Base-by-base conservation (phyloP, 1,140 invertebrate species). In the Drosophila pseudoananassae region DNA sequence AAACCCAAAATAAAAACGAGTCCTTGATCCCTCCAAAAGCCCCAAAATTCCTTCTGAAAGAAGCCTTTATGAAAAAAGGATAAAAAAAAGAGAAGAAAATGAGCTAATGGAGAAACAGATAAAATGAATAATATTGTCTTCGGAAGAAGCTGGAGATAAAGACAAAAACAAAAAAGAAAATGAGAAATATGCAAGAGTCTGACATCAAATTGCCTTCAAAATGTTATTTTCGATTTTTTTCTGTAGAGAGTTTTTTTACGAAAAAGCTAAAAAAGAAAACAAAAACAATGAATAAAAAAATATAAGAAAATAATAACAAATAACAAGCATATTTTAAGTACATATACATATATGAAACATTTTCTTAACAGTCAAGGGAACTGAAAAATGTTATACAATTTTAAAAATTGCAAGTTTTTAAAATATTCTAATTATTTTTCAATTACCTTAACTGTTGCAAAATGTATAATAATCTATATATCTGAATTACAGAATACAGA, bases 121-220 rank as follows among this genome's bases (percentile, higher is more conserved):
- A 47, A 63, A 70, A 54, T 15, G 17, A 20, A 20, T 20, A 20
- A 64, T 6, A 52, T 46, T 47, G 71, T 76, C 46, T 50, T 59
- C 57, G 45, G 14, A 50, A 8, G 5, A 43, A 23, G 2, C 15
- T 9, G 14, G 55, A 57, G 61, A 76, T 56, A 57, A 71, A 76
- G 50, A 57, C 27, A 51, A 68, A 46, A 25, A 51, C 47, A 47
- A 51, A 56, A 65, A 33, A 63, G 36, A 63, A 69, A 70, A 77
- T 66, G 66, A 55, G 49, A 57, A 31, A 57, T 57, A 70, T 73
- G 83, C 78, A 87, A 88, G 82, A 87, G 83, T 87, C 83, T 87
- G 83, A 87, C 83, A 88, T 87, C 61, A 83, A 88, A 87, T 87
- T 89, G 83, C 83, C 83, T 87, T 87, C 76, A 88, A 87, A 70